Evolutionary conservation across 2,888 invertebrate genomes (phyloP).

Genomic region (Acleris holmiana): DNA sequence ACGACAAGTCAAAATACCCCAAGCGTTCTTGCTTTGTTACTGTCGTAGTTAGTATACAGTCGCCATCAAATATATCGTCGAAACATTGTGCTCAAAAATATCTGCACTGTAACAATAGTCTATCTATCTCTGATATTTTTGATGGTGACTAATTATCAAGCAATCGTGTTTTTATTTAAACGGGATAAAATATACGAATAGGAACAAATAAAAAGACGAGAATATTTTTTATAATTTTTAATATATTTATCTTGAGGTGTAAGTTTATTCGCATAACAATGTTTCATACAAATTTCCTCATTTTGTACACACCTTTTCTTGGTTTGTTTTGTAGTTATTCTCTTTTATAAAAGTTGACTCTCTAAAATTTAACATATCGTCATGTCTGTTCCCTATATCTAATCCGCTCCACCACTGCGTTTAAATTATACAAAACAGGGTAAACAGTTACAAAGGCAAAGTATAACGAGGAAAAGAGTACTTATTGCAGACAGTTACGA

Average conservation of each 20-base stretch:
- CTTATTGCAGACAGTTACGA: conserved; percentile 70
- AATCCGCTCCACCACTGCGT: conserved; percentile 79
- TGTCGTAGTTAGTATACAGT: no score
- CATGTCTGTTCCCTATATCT: conserved; percentile 83
- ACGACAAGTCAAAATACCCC: background rate
- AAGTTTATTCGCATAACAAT: conserved; percentile 85
- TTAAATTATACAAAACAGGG: conserved; percentile 74
- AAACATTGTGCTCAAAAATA: no score
- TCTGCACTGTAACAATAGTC: no score
- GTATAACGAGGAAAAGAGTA: conserved; percentile 72
- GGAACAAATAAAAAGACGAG: conserved; percentile 68
- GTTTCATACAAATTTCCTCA: conserved; percentile 84
- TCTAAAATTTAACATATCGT: conserved; percentile 83
- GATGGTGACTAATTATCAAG: no score
- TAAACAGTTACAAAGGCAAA: conserved; percentile 72
- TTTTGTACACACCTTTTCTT: conserved; percentile 84
- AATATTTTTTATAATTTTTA: conserved; percentile 58
- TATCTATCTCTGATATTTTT: no score
- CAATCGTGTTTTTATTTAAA: no score
- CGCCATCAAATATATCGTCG: no score
- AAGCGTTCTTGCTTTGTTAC: background rate
- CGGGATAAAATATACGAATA: background rate
- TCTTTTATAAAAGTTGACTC: conserved; percentile 84
- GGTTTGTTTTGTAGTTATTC: conserved; percentile 77
- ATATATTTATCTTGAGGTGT: conserved; percentile 83